Percentiles rank a stretch among this genome's conserved stretches.
phyloP scores from a whole-genome alignment of 2,888 invertebrate genomes.

The Phyllotreta cruciferae region DNA sequence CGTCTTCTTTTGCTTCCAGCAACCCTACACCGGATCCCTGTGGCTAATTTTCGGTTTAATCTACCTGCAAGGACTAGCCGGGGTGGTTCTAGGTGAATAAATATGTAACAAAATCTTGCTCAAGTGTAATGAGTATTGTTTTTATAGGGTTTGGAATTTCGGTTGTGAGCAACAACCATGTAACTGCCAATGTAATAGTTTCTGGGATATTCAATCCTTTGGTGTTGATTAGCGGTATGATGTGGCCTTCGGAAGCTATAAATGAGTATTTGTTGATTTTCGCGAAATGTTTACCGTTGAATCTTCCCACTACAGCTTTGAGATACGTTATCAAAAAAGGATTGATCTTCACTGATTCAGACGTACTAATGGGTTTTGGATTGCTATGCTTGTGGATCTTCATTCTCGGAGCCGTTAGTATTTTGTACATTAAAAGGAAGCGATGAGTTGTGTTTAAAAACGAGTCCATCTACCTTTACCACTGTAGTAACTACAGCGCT shows the following conservation, averaged over 20 bases:
- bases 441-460: slow-evolving; percentile 41
- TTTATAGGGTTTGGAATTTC: slow-evolving; percentile 80
- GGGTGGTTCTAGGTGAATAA: slow-evolving; percentile 78
- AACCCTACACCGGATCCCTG: slow-evolving; percentile 70
- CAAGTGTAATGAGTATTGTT: no score
- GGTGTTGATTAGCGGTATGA: slow-evolving; percentile 61
- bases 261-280: slow-evolving; percentile 56
- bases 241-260: slow-evolving; percentile 77
- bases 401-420: slow-evolving; percentile 47
- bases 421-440: slow-evolving; percentile 50
- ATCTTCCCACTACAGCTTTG: slow-evolving; percentile 78
- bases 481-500: not conserved
- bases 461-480: not conserved
- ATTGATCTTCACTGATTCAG: slow-evolving; percentile 69
- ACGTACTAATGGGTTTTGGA: slow-evolving; percentile 78
- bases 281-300: slow-evolving; percentile 69
- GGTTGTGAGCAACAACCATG: slow-evolving; percentile 77
- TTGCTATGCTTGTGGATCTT: slow-evolving; percentile 69
- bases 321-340: slow-evolving; percentile 80
- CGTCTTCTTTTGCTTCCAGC: slow-evolving; percentile 67
- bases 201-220: slow-evolving; percentile 91
- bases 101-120: no score
- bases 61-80: slow-evolving; percentile 77
- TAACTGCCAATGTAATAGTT: slow-evolving; percentile 83
- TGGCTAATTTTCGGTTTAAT: slow-evolving; percentile 68